Percentiles rank a stretch among this genome's conserved stretches.
Conservation (phyloP, 2,113 vertebrate species). For the Pangasianodon hypophthalmus region DNA sequence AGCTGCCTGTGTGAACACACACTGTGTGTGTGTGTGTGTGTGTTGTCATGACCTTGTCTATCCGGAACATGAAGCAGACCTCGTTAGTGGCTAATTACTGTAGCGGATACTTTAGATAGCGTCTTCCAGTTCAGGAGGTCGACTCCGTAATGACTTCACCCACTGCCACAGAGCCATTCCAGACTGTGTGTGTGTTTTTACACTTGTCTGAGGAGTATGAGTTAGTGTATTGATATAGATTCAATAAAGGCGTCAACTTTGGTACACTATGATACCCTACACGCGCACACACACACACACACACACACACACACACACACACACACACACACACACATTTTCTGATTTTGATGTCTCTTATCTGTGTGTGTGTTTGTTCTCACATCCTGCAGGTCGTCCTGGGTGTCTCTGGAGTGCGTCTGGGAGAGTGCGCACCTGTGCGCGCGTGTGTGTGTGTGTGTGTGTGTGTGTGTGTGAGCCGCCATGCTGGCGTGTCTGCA, state of each 20-base stretch:
- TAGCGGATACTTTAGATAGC: background rate
- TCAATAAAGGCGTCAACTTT: background rate
- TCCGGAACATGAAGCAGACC: constrained; percentile 36
- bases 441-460: constrained; percentile 23
- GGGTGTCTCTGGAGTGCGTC: background rate
- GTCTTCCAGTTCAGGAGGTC: constrained; percentile 6
- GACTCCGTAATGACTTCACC: constrained; percentile 24
- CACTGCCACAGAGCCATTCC: background rate
- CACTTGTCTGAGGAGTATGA: background rate
- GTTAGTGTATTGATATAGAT: background rate
- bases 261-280: background rate
- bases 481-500: constrained; percentile 37
- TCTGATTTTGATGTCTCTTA: background rate
- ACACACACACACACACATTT: background rate
- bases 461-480: constrained; percentile 19
- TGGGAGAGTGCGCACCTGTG: background rate
- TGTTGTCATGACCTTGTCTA: constrained; percentile 45
- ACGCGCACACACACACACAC: background rate
- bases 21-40: background rate
- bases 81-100: constrained; percentile 42
- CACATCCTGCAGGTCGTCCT: constrained; percentile 8
- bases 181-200: background rate
- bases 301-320: too few species aligned
- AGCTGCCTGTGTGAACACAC: background rate
- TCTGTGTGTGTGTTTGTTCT: background rate